These are phyloP conservation scores for Chanos chanos DNA, from an alignment of 2,797 vertebrate species.

Conservation along the genomic window DNA sequence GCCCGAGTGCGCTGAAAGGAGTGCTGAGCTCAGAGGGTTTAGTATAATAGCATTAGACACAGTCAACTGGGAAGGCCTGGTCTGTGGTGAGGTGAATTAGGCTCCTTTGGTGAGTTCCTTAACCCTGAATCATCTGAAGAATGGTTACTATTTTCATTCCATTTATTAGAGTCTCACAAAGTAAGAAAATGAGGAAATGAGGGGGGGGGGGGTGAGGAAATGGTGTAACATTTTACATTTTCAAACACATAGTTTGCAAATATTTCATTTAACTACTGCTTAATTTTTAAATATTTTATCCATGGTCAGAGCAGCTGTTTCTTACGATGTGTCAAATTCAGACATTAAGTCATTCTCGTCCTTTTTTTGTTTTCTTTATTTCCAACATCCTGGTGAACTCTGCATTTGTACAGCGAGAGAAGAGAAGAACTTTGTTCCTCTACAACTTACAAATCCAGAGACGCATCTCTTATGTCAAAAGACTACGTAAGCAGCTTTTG, in stretches of 20 bases:
- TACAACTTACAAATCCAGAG: conserved; percentile 79
- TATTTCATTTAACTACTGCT: no score
- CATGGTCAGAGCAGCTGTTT: no score
- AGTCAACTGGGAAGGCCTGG: conserved; percentile 4
- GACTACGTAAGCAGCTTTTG: conserved; percentile 47
- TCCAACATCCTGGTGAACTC: background rate
- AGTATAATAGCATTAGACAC: conserved; percentile 37
- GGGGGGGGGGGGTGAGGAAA: no score
- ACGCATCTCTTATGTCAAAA: conserved; percentile 50
- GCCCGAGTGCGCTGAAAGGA: conserved; percentile 1
- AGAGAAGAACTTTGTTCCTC: conserved; percentile 73
- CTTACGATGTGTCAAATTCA: no score
- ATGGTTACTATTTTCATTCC: conserved; percentile 22
- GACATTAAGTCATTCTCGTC: no score
- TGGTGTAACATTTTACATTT: no score
- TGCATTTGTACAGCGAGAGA: conserved; percentile 73
- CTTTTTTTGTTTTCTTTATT: background rate
- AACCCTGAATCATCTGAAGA: conserved; percentile 32
- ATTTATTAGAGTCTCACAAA: no score
- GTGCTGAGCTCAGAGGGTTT: conserved; percentile 27
- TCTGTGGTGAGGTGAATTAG: conserved; percentile 25
- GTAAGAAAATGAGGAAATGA: no score
- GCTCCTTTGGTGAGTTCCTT: conserved; percentile 8
- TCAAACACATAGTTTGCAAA: no score
- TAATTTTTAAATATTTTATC: no score